Evolutionary conservation across 1,140 invertebrate genomes (phyloP).

Genomic region (Drosophila chauvacae): DNA sequence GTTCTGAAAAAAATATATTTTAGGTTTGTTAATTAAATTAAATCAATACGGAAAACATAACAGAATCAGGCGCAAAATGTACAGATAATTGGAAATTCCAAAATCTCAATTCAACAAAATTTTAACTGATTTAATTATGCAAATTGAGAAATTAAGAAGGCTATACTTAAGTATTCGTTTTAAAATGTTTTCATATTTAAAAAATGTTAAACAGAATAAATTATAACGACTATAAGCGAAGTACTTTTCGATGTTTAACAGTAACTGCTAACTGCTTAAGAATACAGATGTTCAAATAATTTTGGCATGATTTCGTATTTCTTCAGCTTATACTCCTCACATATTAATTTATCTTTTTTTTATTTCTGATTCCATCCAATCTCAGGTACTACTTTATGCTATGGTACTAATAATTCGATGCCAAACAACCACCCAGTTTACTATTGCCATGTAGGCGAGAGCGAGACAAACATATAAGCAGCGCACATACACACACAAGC

Average conservation of each 20-base stretch:
- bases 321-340: not conserved
- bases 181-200: not conserved
- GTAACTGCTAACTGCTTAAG: not conserved
- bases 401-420: constrained; percentile 6
- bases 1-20: constrained; percentile 54
- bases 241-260: not conserved
- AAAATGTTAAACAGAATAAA: not conserved
- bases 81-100: not conserved
- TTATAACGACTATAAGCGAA: not conserved
- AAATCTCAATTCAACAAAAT: not conserved
- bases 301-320: not conserved
- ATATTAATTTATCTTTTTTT: not conserved
- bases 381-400: constrained; percentile 15
- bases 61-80: no score
- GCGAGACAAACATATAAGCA: constrained; percentile 29
- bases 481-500: constrained; percentile 9
- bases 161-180: not conserved
- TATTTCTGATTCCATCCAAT: not conserved
- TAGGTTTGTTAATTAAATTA: not conserved
- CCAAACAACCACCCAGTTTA: constrained; percentile 55
- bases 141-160: not conserved
- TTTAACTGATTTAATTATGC: not conserved
- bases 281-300: not conserved
- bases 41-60: not conserved
- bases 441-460: constrained; percentile 14